Evolutionary conservation across 2,888 invertebrate species (phyloP).

Genomic region (Euproctis similis): DNA sequence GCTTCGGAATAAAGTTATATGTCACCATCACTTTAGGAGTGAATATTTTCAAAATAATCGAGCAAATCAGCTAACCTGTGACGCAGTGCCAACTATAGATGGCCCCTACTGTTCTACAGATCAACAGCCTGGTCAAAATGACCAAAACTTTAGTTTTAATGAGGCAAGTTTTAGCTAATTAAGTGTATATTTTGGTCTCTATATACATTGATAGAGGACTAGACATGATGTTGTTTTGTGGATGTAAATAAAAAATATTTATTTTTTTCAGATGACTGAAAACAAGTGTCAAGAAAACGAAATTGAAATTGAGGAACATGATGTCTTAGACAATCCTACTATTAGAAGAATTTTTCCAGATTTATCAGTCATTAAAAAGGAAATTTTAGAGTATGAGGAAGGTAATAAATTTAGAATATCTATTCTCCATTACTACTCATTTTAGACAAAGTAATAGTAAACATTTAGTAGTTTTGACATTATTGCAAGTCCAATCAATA

Average conservation of each 20-base stretch:
- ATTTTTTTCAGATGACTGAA: constrained; percentile 13
- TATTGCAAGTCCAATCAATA: no score
- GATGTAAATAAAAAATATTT: no score
- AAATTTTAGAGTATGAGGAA: constrained; percentile 30
- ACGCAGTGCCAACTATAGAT: background rate
- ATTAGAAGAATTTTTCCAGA: constrained; percentile 48
- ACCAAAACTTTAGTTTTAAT: no score
- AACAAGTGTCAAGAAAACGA: constrained; percentile 38
- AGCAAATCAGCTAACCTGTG: background rate
- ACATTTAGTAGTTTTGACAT: no score
- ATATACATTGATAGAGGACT: no score
- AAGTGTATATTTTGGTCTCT: no score
- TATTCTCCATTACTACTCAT: no score
- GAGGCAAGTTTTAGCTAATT: no score
- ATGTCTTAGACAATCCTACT: constrained; percentile 45
- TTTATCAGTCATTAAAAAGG: constrained; percentile 36
- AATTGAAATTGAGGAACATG: constrained; percentile 59
- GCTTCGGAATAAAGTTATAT: background rate
- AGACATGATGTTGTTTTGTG: no score
- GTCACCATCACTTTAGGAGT: background rate
- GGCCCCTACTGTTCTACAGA: background rate
- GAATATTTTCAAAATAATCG: background rate
- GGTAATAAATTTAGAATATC: no score
- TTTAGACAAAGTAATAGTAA: no score
- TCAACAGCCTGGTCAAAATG: no score